Base-by-base conservation (phyloP, 1,140 invertebrate genomes). In the Aphidius gifuensis region DNA sequence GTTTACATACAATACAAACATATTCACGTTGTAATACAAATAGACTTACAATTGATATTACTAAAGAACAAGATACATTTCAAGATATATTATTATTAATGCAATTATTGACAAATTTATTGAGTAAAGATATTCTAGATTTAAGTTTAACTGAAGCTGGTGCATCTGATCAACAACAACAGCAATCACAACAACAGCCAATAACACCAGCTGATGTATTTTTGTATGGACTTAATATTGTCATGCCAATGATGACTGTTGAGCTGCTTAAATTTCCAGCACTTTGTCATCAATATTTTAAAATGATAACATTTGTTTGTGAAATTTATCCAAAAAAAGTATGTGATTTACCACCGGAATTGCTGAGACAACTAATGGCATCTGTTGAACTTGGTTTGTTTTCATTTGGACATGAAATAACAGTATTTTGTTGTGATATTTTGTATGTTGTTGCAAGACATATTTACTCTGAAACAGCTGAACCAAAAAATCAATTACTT, bases 231-330 rank as follows among this genome's bases (percentile, higher is more conserved):
- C 77, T 92, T 0, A 86, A 85, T 70, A 87, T 89, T 55, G 81
- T 92, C 55, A 87, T 92, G 82, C 90, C 90, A 23, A 74, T 92
- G 54, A 90, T 92, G 85, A 89, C 83, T 51, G 77, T 84, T n/a
- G 87, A 92, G 71, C 72, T 92, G 23, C 75, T 92, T 6, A 85
- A 89, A 72, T 89, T 91, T 75, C 87, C 86, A 11, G 81, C 83
- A 5, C 74, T 93, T 9, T 92, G 90, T 71, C 69, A 80, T 43
- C 83, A 88, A 74, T 85, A 84, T 72, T 85, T 81, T 57, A 69
- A 81, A 73, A 83, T 90, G 71, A 80, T 91, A 45, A 82, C 85
- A 40, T 86, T 86, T 67, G 80, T 90, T 47, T 86, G 86, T 68
- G 88, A 90, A 71, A 82, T 88, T 60, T 84, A 87, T 78, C 85